Base-by-base conservation (phyloP, 2,888 invertebrate species). In the Thereva nobilitata region DNA sequence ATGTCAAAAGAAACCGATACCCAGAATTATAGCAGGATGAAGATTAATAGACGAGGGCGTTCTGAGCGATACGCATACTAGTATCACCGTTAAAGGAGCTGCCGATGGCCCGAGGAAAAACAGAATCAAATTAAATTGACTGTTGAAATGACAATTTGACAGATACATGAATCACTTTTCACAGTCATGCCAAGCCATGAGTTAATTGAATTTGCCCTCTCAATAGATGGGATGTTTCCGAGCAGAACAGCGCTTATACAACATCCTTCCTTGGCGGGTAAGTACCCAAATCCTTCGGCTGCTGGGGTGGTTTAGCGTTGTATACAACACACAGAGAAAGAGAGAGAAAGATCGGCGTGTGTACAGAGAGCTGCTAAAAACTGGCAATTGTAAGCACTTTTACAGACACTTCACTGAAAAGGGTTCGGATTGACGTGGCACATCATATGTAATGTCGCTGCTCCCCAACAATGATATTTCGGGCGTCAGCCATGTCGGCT, bases 361-460 rank as follows among this genome's bases (percentile, higher is more conserved):
- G 49, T 61, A 49, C 23, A 23, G 40, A 38, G 5, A 9, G 55
- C 61, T 55, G 41, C 10, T 55, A 41, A 55, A 55, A 23, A 55
- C 50, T 50, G 50, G 38, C 40, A 50, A 40, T 61, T 50, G 45
- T 45, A 57, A 57, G 45, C 37, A 57, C 57, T 57, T 57, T 45
- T 35, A 38, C 49, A 49, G 49, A 23, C 49, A 49, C 12, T 49
- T 49, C 12, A 49, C 12, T n/a, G 42, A 45, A 45, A 57, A 44
- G 37, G 23, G 34, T 50, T 41, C 50, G 50, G 49, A 61, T 61
- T 61, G 50, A 61, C 61, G 50, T 41, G 34, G 40, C 40, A 41
- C 61, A 41, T 61, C 61, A 61, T 61, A 61, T 61, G 61, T 61
- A n/a, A n/a, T n/a, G n/a, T n/a, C n/a, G n/a, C n/a, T n/a, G n/a